phyloP scores from a whole-genome alignment of 2,888 invertebrate species.

The Ectropis crepuscularia region DNA sequence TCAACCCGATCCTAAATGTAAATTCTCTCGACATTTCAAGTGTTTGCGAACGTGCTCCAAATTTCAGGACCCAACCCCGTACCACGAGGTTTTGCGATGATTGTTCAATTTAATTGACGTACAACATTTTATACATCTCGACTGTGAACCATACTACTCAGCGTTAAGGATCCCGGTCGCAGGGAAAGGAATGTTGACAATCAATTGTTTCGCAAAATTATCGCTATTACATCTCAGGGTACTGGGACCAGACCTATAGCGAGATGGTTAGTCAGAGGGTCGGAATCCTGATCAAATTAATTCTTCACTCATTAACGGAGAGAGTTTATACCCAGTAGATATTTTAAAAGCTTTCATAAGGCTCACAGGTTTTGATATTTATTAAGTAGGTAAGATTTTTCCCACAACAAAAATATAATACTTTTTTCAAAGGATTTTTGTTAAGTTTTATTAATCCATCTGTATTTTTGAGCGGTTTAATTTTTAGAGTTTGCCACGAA shows the following conservation, averaged over 20 bases:
- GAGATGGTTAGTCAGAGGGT: constrained; percentile 12
- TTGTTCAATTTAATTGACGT: too few species aligned
- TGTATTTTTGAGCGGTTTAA: too few species aligned
- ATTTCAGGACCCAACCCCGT: constrained; percentile 11
- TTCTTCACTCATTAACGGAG: constrained; percentile 20
- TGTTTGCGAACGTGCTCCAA: constrained; percentile 30
- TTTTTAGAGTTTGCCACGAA: too few species aligned
- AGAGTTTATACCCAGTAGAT: constrained; percentile 4
- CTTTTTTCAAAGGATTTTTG: too few species aligned
- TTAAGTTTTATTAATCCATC: too few species aligned
- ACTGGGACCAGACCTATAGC: not conserved
- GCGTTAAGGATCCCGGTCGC: too few species aligned
- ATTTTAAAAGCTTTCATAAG: constrained; percentile 10
- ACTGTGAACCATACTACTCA: too few species aligned
- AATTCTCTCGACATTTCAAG: constrained; percentile 23
- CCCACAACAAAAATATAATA: not conserved
- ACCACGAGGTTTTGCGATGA: too few species aligned
- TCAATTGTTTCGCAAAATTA: not conserved
- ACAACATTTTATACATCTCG: too few species aligned
- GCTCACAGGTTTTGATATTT: constrained; percentile 8
- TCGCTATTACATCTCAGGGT: not conserved
- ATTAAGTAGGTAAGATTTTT: constrained; percentile 7
- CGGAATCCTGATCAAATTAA: constrained; percentile 34
- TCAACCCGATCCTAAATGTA: constrained; percentile 22
- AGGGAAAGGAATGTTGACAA: not conserved